These are phyloP conservation scores for Drosophila cognata DNA, from an alignment of 2,888 invertebrate species.

Conservation along the genomic window DNA sequence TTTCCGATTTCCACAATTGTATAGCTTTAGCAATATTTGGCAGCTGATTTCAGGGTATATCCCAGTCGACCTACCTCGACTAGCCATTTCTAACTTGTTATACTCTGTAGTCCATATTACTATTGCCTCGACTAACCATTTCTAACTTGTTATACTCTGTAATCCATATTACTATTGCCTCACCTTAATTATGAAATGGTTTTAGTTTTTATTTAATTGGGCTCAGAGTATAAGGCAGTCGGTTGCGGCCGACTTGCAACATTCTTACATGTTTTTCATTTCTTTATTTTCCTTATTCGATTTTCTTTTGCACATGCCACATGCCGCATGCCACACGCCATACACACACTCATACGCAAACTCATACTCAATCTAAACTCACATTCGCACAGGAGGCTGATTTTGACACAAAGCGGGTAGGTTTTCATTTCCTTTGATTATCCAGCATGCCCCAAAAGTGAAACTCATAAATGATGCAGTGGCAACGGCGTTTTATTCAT, in stretches of 20 bases:
- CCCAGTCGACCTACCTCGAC: background rate
- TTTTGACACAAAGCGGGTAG: slow-evolving; percentile 90
- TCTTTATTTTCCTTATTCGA: slow-evolving; percentile 33
- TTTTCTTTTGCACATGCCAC: slow-evolving; percentile 51
- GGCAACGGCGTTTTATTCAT: background rate
- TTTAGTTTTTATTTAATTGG: background rate
- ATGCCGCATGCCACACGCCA: slow-evolving; percentile 35
- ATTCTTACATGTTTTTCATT: slow-evolving; percentile 5
- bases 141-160: background rate
- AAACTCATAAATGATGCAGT: slow-evolving; percentile 19
- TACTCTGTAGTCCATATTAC: background rate
- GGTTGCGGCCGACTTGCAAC: background rate
- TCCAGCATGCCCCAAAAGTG: background rate
- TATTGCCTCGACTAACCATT: background rate
- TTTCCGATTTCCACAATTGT: background rate
- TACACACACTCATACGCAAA: slow-evolving; percentile 25
- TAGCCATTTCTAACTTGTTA: background rate
- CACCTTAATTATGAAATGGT: background rate
- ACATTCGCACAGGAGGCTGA: slow-evolving; percentile 87
- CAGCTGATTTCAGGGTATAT: background rate
- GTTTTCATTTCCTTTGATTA: slow-evolving; percentile 74
- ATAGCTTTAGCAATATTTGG: background rate
- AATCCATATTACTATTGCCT: background rate
- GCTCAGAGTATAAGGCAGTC: background rate
- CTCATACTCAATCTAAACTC: slow-evolving; percentile 12